Base-by-base conservation (phyloP, 2,113 vertebrate species). In the Ailurus styani region DNA sequence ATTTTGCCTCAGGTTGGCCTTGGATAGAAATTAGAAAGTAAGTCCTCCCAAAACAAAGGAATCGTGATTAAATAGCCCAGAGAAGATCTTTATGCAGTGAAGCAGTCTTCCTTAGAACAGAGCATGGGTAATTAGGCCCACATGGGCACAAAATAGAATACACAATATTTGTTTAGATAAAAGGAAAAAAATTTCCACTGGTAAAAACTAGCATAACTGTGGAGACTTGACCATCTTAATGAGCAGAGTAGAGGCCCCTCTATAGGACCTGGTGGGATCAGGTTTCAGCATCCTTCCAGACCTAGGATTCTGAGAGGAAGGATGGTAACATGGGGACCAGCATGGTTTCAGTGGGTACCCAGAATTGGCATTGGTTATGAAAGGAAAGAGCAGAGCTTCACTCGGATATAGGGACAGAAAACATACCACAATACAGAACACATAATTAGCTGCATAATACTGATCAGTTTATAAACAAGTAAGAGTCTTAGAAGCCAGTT, bases 401-500 rank as follows among this genome's bases (percentile, higher is more conserved):
- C 21, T 94, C 52, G 62, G 81, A 45, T 54, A 42, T 70, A 86
- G 34, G 45, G 54, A 40, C 70, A 93, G 81, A 72, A 91, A 57
- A 81, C 54, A 86, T 52, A 79, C 42, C 68, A 95, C 72, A 79
- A 78, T n/a, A n/a, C 21, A 73, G 83, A 85, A 23, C 92, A 96
- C 45, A 13, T 6, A 55, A 34, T 21, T 21, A 97, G 84, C 90
- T 90, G 62, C 7, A 3, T 77, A 42, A 95, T 70, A 84, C 79
- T 75, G 52, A 34, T 27, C 31, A 84, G 0, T 66, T 52, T 34
- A 72, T 68, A 42, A 87, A 97, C 60, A 97, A 75, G 88, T 23
- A 79, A 79, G 60, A 95, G 90, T 95, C 95, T 96, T 42, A 85
- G 93, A 98, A 52, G 4, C 47, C 55, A 62, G 90, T 37, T 95